phyloP scores from a whole-genome alignment of 2,797 vertebrate species.

The Syngnathus rostellatus region DNA sequence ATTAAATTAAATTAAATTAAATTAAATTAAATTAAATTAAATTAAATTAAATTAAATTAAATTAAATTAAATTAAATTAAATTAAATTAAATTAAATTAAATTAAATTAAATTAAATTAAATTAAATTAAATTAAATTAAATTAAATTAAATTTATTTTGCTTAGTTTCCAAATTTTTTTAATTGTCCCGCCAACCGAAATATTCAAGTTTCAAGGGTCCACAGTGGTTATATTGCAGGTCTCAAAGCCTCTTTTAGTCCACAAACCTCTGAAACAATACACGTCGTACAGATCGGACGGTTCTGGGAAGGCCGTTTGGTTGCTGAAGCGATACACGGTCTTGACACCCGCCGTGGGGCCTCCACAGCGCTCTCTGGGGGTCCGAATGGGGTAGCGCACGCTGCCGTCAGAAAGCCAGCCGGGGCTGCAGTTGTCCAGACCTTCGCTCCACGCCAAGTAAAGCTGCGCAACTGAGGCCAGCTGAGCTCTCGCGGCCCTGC shows the following conservation, averaged over 20 bases:
- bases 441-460: constrained; percentile 83
- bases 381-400: constrained; percentile 86
- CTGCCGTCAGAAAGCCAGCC: constrained; percentile 93
- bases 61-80: too few species aligned
- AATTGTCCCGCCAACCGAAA: background rate
- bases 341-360: constrained; percentile 83
- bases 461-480: constrained; percentile 85
- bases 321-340: constrained; percentile 85
- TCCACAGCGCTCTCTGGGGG: constrained; percentile 82
- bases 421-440: constrained; percentile 84
- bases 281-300: constrained; percentile 76
- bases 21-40: too few species aligned
- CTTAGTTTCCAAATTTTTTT: background rate
- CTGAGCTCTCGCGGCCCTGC: constrained; percentile 64
- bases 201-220: background rate
- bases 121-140: too few species aligned
- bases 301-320: constrained; percentile 93
- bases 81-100: too few species aligned
- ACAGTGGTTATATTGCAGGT: background rate
- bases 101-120: too few species aligned
- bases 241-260: background rate
- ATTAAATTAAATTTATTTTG: background rate
- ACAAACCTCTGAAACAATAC: constrained; percentile 85
- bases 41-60: too few species aligned
- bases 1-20: too few species aligned